These are phyloP conservation scores for Byasa hedistus DNA, from an alignment of 2,888 invertebrate species.

Conservation along the genomic window DNA sequence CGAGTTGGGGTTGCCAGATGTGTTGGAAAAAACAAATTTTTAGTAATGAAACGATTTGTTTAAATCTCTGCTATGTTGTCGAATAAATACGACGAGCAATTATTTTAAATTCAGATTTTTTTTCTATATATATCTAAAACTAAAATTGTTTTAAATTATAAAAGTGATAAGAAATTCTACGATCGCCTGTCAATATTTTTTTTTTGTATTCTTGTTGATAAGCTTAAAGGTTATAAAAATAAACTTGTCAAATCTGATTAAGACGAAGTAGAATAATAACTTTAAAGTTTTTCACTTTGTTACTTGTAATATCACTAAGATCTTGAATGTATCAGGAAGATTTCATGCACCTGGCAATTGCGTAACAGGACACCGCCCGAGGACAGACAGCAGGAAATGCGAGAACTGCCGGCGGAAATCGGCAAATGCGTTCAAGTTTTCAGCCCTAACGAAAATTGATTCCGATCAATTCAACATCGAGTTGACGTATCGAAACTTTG, in stretches of 20 bases:
- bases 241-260: too few relatives aligned
- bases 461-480: conserved; percentile 35
- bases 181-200: too few relatives aligned
- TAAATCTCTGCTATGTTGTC: not conserved
- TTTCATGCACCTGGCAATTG: conserved; percentile 19
- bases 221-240: too few relatives aligned
- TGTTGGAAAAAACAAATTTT: conserved; percentile 16
- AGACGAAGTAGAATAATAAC: too few relatives aligned
- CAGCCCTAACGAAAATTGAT: conserved; percentile 53
- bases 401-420: conserved; percentile 57
- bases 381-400: conserved; percentile 60
- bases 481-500: conserved; percentile 47
- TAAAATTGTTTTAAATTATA: too few relatives aligned
- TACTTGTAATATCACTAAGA: too few relatives aligned
- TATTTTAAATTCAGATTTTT: too few relatives aligned
- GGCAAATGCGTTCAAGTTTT: conserved; percentile 62
- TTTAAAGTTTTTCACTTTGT: too few relatives aligned
- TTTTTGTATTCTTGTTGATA: too few relatives aligned
- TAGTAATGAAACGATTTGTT: conserved; percentile 10
- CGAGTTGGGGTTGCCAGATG: conserved; percentile 29
- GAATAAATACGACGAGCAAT: not conserved
- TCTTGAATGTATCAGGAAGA: not conserved
- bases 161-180: too few relatives aligned
- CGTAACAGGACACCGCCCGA: conserved; percentile 33
- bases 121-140: too few relatives aligned